Percentiles rank a stretch among this genome's conserved stretches.
phyloP scores from a whole-genome alignment of 1,140 invertebrate species.

The Dermatophagoides farinae region DNA sequence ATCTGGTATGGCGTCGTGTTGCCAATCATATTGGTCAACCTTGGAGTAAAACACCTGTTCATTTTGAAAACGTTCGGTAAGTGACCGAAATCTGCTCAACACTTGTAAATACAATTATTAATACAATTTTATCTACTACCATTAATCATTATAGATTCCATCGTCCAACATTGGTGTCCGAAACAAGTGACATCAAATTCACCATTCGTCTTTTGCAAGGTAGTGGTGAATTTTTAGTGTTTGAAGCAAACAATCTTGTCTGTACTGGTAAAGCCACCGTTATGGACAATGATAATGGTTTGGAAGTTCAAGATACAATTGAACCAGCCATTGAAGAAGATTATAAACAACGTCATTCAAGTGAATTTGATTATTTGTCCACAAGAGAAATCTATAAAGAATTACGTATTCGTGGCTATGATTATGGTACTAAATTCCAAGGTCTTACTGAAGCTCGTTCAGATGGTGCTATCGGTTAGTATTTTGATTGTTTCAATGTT shows the following conservation, averaged over 20 bases:
- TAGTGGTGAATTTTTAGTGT: conserved; percentile 72
- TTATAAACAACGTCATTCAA: conserved; percentile 27
- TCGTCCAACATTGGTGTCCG: conserved; percentile 70
- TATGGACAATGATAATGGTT: conserved; percentile 21
- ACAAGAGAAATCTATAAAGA: conserved; percentile 74
- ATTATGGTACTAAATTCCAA: conserved; percentile 67
- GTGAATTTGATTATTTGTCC: not conserved
- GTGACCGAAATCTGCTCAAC: conserved; percentile 65
- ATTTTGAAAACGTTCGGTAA: conserved; percentile 60
- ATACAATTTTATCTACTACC: not conserved
- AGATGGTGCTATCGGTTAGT: conserved; percentile 35
- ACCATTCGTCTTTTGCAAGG: conserved; percentile 65
- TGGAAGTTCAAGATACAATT: conserved; percentile 8
- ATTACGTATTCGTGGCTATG: conserved; percentile 69
- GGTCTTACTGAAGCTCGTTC: conserved; percentile 40
- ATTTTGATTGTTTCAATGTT: not conserved
- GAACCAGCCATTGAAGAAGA: not conserved
- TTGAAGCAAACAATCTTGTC: conserved; percentile 57
- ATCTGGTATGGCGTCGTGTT: conserved; percentile 72
- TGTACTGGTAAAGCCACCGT: conserved; percentile 47
- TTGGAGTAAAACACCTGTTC: conserved; percentile 45
- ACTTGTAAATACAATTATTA: no score
- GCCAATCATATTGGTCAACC: conserved; percentile 52
- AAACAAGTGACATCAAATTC: conserved; percentile 51
- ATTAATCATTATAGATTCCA: conserved; percentile 24